Evolutionary conservation across 2,113 vertebrate genomes (phyloP), one percentile per base, ranked within the genome.

Genomic region (Nothocercus nigrocapillus): DNA sequence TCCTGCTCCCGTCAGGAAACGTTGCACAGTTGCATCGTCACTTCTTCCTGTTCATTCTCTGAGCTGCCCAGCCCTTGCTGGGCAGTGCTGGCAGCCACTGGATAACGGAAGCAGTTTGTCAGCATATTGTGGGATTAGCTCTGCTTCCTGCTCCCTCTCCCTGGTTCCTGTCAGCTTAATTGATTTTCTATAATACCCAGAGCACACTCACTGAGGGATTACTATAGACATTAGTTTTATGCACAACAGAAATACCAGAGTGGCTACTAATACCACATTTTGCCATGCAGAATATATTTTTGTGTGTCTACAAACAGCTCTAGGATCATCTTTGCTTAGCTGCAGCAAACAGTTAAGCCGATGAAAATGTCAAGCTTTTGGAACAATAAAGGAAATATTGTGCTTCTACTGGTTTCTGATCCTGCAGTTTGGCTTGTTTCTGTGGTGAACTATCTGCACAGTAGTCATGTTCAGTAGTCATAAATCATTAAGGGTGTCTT

Each of bases 101-200:
- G 56, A 0, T 25, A 32, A 4, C 1, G 3, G 47, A 5, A 9
- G 17, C 76, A 16, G 68, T 0, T 2, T 4, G 34, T 6, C 40
- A 28, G 53, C 1, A 1, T 15, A 1, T 2, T 22, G 28, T 44
- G 22, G 56, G 22, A 7, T 17, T 3, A 6, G 70, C 66, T 63
- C 36, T 27, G 64, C 79, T 66, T 66, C 74, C 3, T 5, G 24
- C 49, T 16, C 63, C 38, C 78, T 49, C 4, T 0, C 2, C 63
- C 47, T 5, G 1, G 45, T 42, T 61, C 58, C 83, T 28, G 38
- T 16, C 78, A 21, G 3, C 40, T 59, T 47, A 16, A 30, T 19
- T 68, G 80, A 21, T 40, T 72, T n/a, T 53, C 62, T 80, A 59
- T 32, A 44, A 49, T 49, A 27, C 24, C 24, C 83, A 24, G 45